phyloP scores from a whole-genome alignment of 2,888 invertebrate genomes.

The Tholera decimalis region DNA sequence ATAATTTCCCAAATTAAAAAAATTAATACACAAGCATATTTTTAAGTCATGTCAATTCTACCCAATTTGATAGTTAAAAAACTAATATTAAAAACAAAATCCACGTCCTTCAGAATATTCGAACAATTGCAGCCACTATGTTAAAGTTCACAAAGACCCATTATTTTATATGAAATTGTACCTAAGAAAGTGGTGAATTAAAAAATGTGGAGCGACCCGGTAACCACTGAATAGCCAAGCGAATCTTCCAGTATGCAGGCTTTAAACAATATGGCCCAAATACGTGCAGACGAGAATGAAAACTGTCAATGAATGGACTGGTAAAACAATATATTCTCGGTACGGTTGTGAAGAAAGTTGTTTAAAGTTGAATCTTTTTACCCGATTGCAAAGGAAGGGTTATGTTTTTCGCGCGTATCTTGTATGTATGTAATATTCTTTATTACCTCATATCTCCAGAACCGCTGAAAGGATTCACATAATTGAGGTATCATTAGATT shows the following conservation, averaged over 20 bases:
- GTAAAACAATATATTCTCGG: slow-evolving; percentile 51
- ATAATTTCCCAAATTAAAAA: too few species aligned
- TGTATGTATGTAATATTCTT: too few species aligned
- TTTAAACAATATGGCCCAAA: slow-evolving; percentile 50
- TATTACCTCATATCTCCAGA: too few species aligned
- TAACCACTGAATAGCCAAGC: slow-evolving; percentile 46
- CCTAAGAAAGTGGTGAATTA: slow-evolving; percentile 28
- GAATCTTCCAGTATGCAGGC: slow-evolving; percentile 43
- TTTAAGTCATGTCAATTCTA: too few species aligned
- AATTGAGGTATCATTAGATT: too few species aligned
- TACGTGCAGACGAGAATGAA: slow-evolving; percentile 34
- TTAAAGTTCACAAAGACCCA: background rate
- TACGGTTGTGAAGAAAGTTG: slow-evolving; percentile 42
- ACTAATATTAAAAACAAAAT: too few species aligned
- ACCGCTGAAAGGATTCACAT: too few species aligned
- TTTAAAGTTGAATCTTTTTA: background rate
- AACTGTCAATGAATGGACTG: slow-evolving; percentile 53
- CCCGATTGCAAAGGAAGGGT: too few species aligned
- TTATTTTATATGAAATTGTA: slow-evolving; percentile 20
- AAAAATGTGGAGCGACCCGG: slow-evolving; percentile 47
- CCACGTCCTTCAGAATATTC: background rate
- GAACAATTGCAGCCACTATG: background rate
- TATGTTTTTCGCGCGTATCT: too few species aligned
- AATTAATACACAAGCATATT: too few species aligned
- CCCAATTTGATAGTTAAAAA: too few species aligned